These are phyloP conservation scores for Maniola hyperantus DNA, from an alignment of 2,888 invertebrate genomes.

Conservation along the genomic window DNA sequence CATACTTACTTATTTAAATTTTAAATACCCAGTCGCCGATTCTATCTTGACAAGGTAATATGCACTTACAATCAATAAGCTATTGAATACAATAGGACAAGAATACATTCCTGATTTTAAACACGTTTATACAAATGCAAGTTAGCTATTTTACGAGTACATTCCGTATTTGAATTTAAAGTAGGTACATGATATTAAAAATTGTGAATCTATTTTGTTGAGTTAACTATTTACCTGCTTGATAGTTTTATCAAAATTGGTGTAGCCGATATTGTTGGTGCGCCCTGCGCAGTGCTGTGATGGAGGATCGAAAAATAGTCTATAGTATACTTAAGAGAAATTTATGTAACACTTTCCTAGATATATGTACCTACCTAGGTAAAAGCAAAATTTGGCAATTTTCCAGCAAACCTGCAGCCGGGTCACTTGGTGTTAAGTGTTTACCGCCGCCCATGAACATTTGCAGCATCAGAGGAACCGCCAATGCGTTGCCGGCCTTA, in stretches of 20 bases:
- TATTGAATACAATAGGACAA: constrained; percentile 5
- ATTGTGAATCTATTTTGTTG: neutral
- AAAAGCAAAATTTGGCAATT: no score
- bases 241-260: neutral
- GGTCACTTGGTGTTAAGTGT: no score
- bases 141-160: neutral
- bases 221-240: neutral
- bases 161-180: constrained; percentile 4
- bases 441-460: no score
- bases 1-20: constrained; percentile 1
- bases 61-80: neutral
- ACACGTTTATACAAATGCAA: no score
- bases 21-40: neutral
- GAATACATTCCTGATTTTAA: neutral
- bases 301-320: no score
- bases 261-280: neutral
- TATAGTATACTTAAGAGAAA: no score
- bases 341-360: no score
- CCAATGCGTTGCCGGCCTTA: no score
- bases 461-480: no score
- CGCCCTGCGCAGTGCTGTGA: neutral
- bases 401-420: no score
- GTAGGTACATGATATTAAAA: neutral
- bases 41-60: constrained; percentile 1
- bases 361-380: no score